Conservation (phyloP, 2,797 vertebrate genomes). For the Clamator glandarius region DNA sequence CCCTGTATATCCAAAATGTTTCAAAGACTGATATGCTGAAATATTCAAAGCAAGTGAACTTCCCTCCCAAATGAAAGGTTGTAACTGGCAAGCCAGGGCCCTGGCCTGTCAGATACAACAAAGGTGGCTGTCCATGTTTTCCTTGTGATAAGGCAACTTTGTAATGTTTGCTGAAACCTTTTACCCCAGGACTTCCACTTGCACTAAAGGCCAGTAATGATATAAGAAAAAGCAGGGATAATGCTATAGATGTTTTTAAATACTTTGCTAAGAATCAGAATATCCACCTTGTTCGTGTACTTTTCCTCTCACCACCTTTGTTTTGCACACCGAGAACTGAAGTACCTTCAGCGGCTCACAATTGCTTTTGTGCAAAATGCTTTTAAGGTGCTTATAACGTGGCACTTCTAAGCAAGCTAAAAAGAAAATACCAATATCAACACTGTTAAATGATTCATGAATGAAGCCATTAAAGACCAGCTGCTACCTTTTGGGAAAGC, state of each 20-base stretch:
- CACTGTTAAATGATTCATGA: conserved; percentile 49
- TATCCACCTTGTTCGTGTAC: neutral
- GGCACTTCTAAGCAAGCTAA: conserved; percentile 44
- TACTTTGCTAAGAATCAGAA: neutral
- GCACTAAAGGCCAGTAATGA: neutral
- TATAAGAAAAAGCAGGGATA: neutral
- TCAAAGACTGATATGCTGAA: neutral
- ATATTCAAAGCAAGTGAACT: neutral
- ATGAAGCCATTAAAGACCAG: conserved; percentile 39
- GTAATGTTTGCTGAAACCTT: neutral
- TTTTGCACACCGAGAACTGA: neutral
- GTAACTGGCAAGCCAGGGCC: neutral
- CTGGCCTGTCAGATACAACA: neutral
- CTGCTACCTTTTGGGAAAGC: conserved; percentile 17
- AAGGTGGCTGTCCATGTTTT: neutral
- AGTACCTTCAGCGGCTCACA: conserved; percentile 28
- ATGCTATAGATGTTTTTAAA: neutral
- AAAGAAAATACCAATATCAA: conserved; percentile 53
- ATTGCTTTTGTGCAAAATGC: conserved; percentile 62
- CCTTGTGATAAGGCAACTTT: neutral
- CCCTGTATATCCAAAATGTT: neutral
- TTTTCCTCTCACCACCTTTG: neutral
- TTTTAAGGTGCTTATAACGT: conserved; percentile 64
- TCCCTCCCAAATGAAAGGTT: neutral
- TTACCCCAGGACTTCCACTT: neutral